Conservation (phyloP, 2,797 vertebrate genomes). For the Paramormyrops hopkinsi region DNA sequence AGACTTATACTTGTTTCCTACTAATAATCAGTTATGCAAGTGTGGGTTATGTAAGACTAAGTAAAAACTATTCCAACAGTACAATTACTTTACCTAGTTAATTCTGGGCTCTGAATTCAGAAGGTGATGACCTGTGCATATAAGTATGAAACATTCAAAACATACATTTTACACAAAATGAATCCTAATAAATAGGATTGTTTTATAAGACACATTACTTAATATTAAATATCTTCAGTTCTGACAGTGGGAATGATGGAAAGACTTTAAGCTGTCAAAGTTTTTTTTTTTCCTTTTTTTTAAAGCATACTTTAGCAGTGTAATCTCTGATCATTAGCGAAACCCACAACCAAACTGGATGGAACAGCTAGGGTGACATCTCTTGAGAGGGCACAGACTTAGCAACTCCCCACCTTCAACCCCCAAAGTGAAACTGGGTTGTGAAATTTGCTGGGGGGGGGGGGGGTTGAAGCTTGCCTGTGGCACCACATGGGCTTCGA, state of each 20-base stretch:
- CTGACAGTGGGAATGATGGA: slow-evolving; percentile 31
- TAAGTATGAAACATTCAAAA: not conserved
- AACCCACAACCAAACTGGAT: slow-evolving; percentile 19
- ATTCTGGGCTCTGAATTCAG: not conserved
- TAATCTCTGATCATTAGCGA: slow-evolving; percentile 28
- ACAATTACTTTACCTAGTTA: not conserved
- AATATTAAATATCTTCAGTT: slow-evolving; percentile 45
- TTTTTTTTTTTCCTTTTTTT: slow-evolving; percentile 18
- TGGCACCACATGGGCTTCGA: not conserved
- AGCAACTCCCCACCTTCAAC: not conserved
- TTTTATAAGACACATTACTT: not conserved
- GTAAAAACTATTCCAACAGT: not conserved
- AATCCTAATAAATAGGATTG: not conserved
- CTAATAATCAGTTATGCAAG: not conserved
- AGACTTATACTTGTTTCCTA: not conserved
- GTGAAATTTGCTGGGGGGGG: not conserved
- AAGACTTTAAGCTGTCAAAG: slow-evolving; percentile 11
- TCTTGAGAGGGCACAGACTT: not conserved
- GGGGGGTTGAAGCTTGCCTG: not conserved
- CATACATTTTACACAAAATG: not conserved
- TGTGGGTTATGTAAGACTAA: not conserved
- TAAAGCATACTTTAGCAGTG: slow-evolving; percentile 30
- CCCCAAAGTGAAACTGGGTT: not conserved
- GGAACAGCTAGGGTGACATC: not conserved
- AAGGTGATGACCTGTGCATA: not conserved